Conservation (phyloP, 2,113 vertebrate species). For the Bettongia penicillata region DNA sequence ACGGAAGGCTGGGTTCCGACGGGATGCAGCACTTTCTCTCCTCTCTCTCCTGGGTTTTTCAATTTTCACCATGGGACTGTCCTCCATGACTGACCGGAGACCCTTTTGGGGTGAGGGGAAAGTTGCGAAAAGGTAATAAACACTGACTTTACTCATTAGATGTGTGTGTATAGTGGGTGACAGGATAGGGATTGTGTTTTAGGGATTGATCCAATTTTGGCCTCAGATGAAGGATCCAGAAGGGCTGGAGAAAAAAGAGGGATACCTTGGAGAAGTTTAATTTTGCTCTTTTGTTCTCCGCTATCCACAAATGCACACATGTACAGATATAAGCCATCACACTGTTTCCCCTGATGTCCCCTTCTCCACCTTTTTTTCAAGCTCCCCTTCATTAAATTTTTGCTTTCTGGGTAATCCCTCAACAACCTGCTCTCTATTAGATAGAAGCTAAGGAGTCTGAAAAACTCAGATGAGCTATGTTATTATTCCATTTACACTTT, state of each 20-base stretch:
- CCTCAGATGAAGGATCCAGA: neutral
- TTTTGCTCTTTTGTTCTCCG: neutral
- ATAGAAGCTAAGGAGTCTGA: neutral
- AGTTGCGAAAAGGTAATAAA: conserved; percentile 19
- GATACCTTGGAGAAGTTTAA: neutral
- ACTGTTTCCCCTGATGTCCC: too few species aligned
- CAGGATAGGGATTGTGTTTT: neutral
- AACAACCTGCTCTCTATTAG: neutral
- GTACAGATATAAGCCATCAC: neutral
- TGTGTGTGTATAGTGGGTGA: neutral
- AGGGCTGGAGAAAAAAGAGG: neutral
- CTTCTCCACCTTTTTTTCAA: neutral
- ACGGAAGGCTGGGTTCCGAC: neutral
- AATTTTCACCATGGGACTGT: conserved; percentile 75
- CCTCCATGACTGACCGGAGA: conserved; percentile 63
- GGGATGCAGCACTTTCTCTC: conserved; percentile 1
- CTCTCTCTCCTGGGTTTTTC: conserved; percentile 60
- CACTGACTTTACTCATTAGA: neutral
- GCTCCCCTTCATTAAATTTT: neutral
- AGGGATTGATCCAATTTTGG: neutral
- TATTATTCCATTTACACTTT: neutral
- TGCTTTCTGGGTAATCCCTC: neutral
- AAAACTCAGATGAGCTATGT: neutral
- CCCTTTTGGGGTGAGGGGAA: conserved; percentile 54
- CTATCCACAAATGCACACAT: neutral